Evolutionary conservation across 2,113 vertebrate genomes (phyloP).

Genomic region (Ondatra zibethicus): DNA sequence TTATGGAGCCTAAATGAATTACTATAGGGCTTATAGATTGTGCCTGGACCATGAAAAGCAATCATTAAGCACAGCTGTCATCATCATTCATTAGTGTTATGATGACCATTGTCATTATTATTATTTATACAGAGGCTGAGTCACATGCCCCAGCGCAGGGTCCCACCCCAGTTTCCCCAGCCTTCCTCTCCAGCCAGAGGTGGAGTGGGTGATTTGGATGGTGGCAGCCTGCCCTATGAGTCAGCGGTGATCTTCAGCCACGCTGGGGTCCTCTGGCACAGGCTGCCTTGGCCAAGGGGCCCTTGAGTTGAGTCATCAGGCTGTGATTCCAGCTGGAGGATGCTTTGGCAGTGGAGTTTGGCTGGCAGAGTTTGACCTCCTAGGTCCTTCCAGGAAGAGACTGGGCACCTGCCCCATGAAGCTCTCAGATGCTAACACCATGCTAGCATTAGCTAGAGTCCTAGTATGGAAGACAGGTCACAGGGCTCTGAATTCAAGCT

Average conservation of each 20-base stretch:
- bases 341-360: constrained; percentile 5
- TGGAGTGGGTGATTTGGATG: constrained; percentile 30
- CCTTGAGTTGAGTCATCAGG: constrained; percentile 56
- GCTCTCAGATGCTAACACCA: not conserved
- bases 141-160: constrained; percentile 52
- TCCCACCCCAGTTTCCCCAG: constrained; percentile 23
- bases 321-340: not conserved
- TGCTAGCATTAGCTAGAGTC: not conserved
- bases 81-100: not conserved
- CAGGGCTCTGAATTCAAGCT: too few species aligned
- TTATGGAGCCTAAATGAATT: not conserved
- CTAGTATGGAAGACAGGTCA: not conserved
- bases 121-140: constrained; percentile 55
- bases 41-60: not conserved
- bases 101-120: not conserved
- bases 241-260: constrained; percentile 52
- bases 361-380: constrained; percentile 24
- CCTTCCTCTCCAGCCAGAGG: constrained; percentile 39
- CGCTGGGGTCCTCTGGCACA: constrained; percentile 24
- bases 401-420: constrained; percentile 35
- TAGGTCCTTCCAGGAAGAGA: constrained; percentile 67
- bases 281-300: constrained; percentile 32
- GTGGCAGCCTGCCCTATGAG: constrained; percentile 64
- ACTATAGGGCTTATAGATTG: not conserved
- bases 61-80: not conserved